A percentile compares a stretch with the other conserved stretches of the same genome.
Evolutionary conservation across 2,113 vertebrate genomes (phyloP).

Genomic region (Rattus rattus): DNA sequence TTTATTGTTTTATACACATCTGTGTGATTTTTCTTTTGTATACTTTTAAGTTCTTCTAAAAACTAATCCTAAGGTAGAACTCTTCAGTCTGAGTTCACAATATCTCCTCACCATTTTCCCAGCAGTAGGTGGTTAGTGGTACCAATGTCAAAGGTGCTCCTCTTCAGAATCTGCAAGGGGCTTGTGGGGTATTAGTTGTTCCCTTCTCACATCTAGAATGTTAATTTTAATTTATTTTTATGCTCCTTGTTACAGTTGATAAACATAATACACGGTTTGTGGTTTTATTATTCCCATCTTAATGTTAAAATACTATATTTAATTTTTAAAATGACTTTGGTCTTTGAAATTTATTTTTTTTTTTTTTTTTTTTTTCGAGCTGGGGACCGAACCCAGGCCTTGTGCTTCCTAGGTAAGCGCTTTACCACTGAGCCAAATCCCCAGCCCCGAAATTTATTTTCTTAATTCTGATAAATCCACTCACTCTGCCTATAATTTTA

Average conservation of each 20-base stretch:
- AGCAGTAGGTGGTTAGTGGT: neutral
- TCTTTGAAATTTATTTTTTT: constrained; percentile 53
- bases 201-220: neutral
- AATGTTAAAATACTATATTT: constrained; percentile 35
- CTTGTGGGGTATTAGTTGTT: neutral
- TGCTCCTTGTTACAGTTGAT: constrained; percentile 35
- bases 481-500: constrained; percentile 29
- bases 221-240: constrained; percentile 47
- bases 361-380: no score
- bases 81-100: constrained; percentile 10
- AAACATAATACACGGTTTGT: neutral
- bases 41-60: neutral
- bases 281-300: constrained; percentile 32
- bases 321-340: constrained; percentile 13
- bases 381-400: no score
- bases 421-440: no score
- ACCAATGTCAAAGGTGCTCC: neutral
- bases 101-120: constrained; percentile 48
- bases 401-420: no score
- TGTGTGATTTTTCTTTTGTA: constrained; percentile 40
- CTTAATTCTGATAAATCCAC: constrained; percentile 22
- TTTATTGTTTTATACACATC: constrained; percentile 5
- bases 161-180: neutral
- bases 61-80: neutral
- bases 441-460: constrained; percentile 52